Base-by-base conservation (phyloP, 1,140 invertebrate species). In the Zaprionus vittiger region DNA sequence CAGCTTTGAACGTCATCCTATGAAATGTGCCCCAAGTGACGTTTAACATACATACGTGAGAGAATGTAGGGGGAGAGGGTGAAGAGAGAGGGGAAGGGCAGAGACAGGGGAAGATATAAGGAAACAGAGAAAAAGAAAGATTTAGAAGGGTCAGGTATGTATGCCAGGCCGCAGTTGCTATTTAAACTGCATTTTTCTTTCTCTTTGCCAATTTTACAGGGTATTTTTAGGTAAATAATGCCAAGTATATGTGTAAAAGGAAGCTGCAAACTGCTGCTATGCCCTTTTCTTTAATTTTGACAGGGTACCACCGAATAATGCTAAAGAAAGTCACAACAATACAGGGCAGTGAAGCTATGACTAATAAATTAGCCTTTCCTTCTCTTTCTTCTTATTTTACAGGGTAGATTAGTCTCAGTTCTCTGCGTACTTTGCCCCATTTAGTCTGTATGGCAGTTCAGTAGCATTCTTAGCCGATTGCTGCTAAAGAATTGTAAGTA, bases 41-140 rank as follows among this genome's bases (percentile, higher is more conserved):
- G 41, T 71, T 64, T 75, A 74, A 69, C 44, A 57, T 49, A 69
- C 44, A 57, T 49, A 70, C 73, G 73, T 74, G 66, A 15, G 57
- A 20, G 49, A 63, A 67, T 59, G 55, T 54, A 24, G 26, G n/a
- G 55, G 28, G 6, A 9, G 17, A 34, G 2, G 11, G 12, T 12
- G 4, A 12, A 22, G 11, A 22, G 4, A 3, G 11, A 4, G 6
- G 9, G n/a, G 6, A 20, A 5, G 17, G 7, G 34, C 15, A n/a
- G 4, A 28, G 22, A 56, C 26, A 52, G 11, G 11, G 47, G 1
- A 20, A 24, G 20, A 52, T 0, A 41, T 15, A 5, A 15, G 14
- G 14, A 15, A n/a, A 41, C 0, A 15, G 7, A 31, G 28, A 9
- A 0, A 31, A n/a, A n/a, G 38, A 5, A 41, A 0, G 15, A 41